phyloP scores from a whole-genome alignment of 2,113 vertebrate species.

The Antechinus flavipes region DNA sequence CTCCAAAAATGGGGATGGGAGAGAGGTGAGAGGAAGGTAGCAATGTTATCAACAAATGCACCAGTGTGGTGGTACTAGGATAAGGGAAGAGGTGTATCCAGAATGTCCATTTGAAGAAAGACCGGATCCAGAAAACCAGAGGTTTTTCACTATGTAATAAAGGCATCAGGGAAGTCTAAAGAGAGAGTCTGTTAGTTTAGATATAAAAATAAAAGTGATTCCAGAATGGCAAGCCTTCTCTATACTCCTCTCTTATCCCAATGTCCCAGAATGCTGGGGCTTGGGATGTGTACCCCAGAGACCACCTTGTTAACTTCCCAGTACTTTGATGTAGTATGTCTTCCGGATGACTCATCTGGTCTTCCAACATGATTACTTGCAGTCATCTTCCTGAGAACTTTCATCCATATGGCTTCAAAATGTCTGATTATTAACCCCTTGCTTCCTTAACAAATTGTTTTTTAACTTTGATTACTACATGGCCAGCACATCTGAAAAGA shows the following conservation, averaged over 20 bases:
- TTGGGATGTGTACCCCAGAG: not conserved
- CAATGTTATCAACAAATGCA: not conserved
- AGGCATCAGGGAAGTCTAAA: not conserved
- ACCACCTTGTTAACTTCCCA: not conserved
- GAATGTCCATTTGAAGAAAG: not conserved
- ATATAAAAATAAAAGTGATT: not conserved
- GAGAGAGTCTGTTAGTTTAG: not conserved
- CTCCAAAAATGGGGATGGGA: not conserved
- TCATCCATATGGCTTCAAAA: not conserved
- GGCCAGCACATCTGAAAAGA: not conserved
- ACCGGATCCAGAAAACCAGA: not conserved
- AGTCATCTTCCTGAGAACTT: not conserved
- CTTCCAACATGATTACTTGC: not conserved
- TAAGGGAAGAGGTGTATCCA: not conserved
- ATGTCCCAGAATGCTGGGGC: not conserved
- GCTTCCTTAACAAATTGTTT: not conserved
- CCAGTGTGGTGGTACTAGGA: not conserved
- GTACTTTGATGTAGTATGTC: not conserved
- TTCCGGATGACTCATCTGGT: not conserved
- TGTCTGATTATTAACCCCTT: not conserved
- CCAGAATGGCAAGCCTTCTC: not conserved
- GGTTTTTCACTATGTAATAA: not conserved
- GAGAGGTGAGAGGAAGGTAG: no score
- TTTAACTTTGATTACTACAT: not conserved
- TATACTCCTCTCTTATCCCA: not conserved